Conservation (phyloP, 2,888 invertebrate genomes). For the Eupelmus urozonus region DNA sequence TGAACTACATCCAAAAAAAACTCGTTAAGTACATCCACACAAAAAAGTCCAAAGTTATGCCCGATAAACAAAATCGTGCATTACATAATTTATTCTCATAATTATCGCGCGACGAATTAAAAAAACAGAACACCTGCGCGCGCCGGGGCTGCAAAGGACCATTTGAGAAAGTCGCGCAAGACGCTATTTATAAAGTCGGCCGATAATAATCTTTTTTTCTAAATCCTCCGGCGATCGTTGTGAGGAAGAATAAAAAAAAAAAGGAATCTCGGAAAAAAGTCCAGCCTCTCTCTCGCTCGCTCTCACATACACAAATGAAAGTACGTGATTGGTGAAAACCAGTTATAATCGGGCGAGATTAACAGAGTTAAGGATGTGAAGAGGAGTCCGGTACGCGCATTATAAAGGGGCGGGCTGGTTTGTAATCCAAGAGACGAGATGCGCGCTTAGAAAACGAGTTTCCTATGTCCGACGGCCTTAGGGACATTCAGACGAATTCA, state of each 20-base stretch:
- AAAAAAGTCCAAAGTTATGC: too few species aligned
- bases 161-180: conserved; percentile 38
- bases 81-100: too few species aligned
- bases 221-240: conserved; percentile 8
- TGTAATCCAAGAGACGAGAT: conserved; percentile 2
- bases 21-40: too few species aligned
- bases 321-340: conserved; percentile 53
- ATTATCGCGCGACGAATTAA: too few species aligned
- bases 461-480: conserved; percentile 8
- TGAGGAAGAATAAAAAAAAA: too few species aligned
- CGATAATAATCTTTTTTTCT: conserved; percentile 41
- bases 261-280: neutral
- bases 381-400: neutral
- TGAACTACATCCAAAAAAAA: too few species aligned
- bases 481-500: conserved; percentile 29
- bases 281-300: too few species aligned
- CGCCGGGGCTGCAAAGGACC: too few species aligned
- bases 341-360: conserved; percentile 51
- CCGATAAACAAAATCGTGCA: too few species aligned
- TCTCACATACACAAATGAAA: too few species aligned
- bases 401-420: conserved; percentile 19
- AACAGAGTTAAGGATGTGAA: conserved; percentile 41
- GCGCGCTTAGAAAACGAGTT: conserved; percentile 48
- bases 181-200: conserved; percentile 19
- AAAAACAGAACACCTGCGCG: too few species aligned